Evolutionary conservation across 1,140 invertebrate genomes (phyloP), one percentile per base, ranked within the genome.

Genomic region (Drosophila pectinifera): DNA sequence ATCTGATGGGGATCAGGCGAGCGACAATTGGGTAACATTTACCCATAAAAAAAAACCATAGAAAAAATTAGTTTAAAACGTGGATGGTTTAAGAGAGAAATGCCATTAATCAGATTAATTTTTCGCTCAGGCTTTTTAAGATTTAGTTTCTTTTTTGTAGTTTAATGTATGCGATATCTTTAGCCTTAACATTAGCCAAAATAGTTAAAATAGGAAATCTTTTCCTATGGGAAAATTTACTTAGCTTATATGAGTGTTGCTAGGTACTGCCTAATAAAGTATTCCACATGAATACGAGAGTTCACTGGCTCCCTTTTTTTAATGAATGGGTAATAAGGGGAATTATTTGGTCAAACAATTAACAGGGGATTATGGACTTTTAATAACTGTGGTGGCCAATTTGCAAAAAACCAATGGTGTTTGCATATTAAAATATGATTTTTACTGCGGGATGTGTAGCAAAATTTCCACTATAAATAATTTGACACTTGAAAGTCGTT

Each of bases 381-480:
- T 77, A 70, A 82, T 82, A 73, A 63, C 67, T 61, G 26, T 20
- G 22, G 10, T 36, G 20, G 16, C 16, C 42, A 20, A 26, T 28
- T 61, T 34, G 31, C 34, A 54, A 67, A 41, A 55, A 63, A 61
- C 46, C 42, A 34, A 55, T 54, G 38, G 18, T 75, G 48, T 68
- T 56, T 53, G 53, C 8, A 26, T 38, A 43, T 43, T 49, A 36
- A 51, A 61, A 45, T 10, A 18, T 34, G 28, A 20, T 13, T 20
- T 48, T 41, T 57, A 54, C 43, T 46, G 16, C 22, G 26, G 8
- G 39, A 75, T 74, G 49, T 74, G 55, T 69, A 59, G 68, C 73
- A 81, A 78, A 85, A 78, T 81, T 81, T 81, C 78, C 78, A 86
- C 48, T 62, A 82, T 73, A 73, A 85, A 84, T 85, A 85, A 85